These are phyloP conservation scores for Ostrea denselamellosa DNA, from an alignment of 1,140 invertebrate species.

Conservation along the genomic window DNA sequence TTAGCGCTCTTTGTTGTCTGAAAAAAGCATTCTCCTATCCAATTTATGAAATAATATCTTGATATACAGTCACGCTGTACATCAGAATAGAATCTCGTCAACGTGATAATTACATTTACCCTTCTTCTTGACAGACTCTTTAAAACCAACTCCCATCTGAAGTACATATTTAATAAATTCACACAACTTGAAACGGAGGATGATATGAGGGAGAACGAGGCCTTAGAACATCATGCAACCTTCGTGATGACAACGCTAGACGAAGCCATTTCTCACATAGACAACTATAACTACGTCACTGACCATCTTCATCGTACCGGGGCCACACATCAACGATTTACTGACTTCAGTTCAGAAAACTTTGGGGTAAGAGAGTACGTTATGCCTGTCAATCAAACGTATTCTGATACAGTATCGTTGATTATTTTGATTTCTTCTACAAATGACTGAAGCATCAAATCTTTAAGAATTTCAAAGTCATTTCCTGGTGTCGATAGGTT, in stretches of 20 bases:
- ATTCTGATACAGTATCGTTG: no score
- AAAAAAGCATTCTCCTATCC: not conserved
- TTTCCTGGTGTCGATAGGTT: not conserved
- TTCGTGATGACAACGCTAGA: constrained; percentile 72
- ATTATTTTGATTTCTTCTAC: no score
- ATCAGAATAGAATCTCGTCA: constrained; percentile 1
- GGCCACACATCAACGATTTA: constrained; percentile 63
- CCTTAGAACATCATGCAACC: constrained; percentile 69
- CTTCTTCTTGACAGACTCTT: constrained; percentile 66
- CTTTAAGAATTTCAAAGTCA: not conserved
- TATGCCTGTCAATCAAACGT: no score
- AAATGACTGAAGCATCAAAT: no score
- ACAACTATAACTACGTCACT: constrained; percentile 66
- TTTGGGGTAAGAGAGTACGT: constrained; percentile 64
- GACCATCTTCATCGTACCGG: constrained; percentile 62
- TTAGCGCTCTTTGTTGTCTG: not conserved
- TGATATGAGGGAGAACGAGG: constrained; percentile 68
- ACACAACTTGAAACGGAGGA: constrained; percentile 64
- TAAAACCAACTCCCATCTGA: constrained; percentile 63
- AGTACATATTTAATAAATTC: constrained; percentile 66
- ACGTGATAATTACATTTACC: not conserved
- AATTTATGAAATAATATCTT: not conserved
- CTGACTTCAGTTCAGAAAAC: constrained; percentile 61
- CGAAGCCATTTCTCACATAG: constrained; percentile 70
- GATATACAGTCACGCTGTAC: not conserved